phyloP scores from a whole-genome alignment of 2,113 vertebrate genomes.

The Sphaerodactylus townsendi region DNA sequence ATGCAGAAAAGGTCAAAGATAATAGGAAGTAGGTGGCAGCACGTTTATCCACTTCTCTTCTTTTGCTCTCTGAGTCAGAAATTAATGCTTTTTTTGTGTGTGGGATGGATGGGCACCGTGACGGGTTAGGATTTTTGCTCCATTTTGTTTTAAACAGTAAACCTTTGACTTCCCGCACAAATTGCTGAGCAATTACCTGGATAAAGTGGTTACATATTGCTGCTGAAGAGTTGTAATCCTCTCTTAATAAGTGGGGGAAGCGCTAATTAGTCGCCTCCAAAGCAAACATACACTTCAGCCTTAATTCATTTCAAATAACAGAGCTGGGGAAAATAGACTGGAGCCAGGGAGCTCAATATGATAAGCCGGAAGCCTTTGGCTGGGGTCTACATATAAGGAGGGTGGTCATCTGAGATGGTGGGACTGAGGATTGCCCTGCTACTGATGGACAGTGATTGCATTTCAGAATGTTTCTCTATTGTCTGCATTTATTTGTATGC shows the following conservation, averaged over 20 bases:
- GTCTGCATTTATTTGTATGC: too few relatives aligned
- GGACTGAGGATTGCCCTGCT: not conserved
- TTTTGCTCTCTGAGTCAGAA: too few relatives aligned
- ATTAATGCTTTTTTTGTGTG: not conserved
- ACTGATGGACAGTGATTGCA: not conserved
- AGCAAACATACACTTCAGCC: constrained; percentile 5
- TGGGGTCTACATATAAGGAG: not conserved
- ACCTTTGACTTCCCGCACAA: not conserved
- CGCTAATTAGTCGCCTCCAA: constrained; percentile 20
- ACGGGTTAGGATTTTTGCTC: not conserved
- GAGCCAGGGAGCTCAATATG: not conserved
- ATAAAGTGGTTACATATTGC: constrained; percentile 6
- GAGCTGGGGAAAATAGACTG: not conserved
- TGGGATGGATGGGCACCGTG: not conserved
- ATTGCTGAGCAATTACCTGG: not conserved
- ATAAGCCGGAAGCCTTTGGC: not conserved
- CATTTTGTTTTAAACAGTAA: not conserved
- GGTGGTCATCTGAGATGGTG: too few relatives aligned
- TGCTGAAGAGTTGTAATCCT: constrained; percentile 10
- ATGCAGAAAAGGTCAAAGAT: too few relatives aligned
- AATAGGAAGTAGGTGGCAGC: too few relatives aligned
- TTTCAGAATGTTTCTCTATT: too few relatives aligned
- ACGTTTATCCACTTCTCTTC: too few relatives aligned
- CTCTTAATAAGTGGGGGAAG: constrained; percentile 16
- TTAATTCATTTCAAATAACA: constrained; percentile 3